These are phyloP conservation scores for Pungitius pungitius DNA, from an alignment of 2,113 vertebrate species.

Conservation along the genomic window DNA sequence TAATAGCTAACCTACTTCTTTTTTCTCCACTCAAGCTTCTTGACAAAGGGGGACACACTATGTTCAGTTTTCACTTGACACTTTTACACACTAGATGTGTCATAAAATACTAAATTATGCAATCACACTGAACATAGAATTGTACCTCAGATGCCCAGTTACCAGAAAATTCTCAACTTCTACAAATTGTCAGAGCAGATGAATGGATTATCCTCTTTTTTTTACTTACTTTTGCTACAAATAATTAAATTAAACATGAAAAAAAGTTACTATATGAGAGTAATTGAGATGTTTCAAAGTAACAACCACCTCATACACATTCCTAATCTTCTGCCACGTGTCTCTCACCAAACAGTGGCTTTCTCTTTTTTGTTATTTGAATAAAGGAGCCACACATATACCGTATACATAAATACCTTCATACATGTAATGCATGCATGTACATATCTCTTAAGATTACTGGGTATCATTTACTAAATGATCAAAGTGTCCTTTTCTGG, in stretches of 20 bases:
- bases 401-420: background rate
- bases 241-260: background rate
- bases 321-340: background rate
- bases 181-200: background rate
- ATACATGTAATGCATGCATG: too few species aligned
- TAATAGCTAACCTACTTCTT: background rate
- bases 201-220: background rate
- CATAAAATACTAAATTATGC: background rate
- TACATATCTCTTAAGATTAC: background rate
- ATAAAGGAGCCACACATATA: background rate
- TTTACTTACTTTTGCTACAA: too few species aligned
- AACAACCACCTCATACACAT: background rate
- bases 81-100: background rate
- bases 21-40: slow-evolving; percentile 1
- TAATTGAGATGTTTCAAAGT: background rate
- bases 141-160: background rate
- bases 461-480: background rate
- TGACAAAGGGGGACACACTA: slow-evolving; percentile 4
- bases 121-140: background rate
- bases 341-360: background rate
- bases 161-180: background rate
- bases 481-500: background rate
- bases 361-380: background rate
- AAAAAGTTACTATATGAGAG: background rate
- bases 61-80: background rate